Evolutionary conservation across 2,797 vertebrate genomes (phyloP), one percentile per base, ranked within the genome.

Genomic region (Cetoscarus ocellatus): DNA sequence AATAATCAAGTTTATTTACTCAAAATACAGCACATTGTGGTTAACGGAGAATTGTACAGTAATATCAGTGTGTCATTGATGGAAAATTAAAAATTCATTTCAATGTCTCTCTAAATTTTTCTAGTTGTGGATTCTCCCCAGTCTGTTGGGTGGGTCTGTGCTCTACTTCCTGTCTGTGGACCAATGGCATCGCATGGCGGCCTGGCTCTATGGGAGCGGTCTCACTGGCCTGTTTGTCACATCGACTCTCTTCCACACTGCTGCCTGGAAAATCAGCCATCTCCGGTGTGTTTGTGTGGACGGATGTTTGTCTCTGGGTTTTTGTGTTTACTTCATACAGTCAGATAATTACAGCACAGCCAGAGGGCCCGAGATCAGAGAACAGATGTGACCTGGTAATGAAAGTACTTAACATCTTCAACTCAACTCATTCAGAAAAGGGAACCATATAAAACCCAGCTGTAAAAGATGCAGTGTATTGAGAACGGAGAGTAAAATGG

Each of bases 181-280:
- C 52, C 93, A 88, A 78, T 96, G 95, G 96, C 95, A 97, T 82
- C 70, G 84, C 0, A 44, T 87, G 0, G 85, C 91, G 0, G 93
- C 93, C 47, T 91, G 93, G 93, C 91, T 95, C 54, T 95, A 95
- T 0, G 96, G 97, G 62, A 93, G 94, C 0, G 97, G 97, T 10
- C 94, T 98, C 67, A 97, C 96, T 0, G 96, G 96, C 59, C 95
- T 99, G 61, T 99, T 99, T 43, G 93, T 97, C 49, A 96, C 97
- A 68, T 98, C 98, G 40, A 98, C 97, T 0, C 88, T 97, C 70
- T 99, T 98, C 87, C 98, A 98, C 87, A 97, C 96, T 0, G 93
- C 97, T 75, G 96, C 96, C 79, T 98, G 97, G 98, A 99, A 97
- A 93, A 98, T 97, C 88, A 95, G 96, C 86, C 97, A 99, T 48